Percentiles rank a stretch among this genome's conserved stretches.
Conservation (phyloP, 2,113 vertebrate species). For the Melanocharis versteri region DNA sequence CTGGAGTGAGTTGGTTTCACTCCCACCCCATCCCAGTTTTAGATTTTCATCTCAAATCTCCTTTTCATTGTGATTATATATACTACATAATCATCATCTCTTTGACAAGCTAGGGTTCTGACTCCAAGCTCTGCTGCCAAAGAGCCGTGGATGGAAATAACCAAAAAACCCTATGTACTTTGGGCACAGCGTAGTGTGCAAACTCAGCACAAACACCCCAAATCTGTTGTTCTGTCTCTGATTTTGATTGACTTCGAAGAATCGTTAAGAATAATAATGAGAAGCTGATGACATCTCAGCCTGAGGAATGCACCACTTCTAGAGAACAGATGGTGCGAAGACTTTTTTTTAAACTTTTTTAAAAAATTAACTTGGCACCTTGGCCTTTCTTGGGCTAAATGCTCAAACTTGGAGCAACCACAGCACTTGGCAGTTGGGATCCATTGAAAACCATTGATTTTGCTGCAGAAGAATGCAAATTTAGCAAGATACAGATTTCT, state of each 20-base stretch:
- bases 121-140: constrained; percentile 6
- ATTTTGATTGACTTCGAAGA: constrained; percentile 37
- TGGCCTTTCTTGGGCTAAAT: background rate
- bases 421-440: background rate
- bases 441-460: background rate
- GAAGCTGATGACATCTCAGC: constrained; percentile 29
- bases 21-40: background rate
- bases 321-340: constrained; percentile 34
- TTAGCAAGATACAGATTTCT: background rate
- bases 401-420: background rate
- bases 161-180: background rate
- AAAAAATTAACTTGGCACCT: constrained; percentile 11
- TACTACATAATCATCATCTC: background rate
- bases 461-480: background rate
- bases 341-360: background rate
- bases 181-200: background rate
- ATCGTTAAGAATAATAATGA: constrained; percentile 11
- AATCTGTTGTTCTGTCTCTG: constrained; percentile 35
- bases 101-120: constrained; percentile 2
- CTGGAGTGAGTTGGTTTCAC: background rate
- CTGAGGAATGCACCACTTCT: constrained; percentile 22
- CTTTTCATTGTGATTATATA: constrained; percentile 9
- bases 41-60: constrained; percentile 7
- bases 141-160: constrained; percentile 27
- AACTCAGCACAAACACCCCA: constrained; percentile 12